These are phyloP conservation scores for Oxyura jamaicensis DNA, from an alignment of 2,113 vertebrate species.

Conservation along the genomic window DNA sequence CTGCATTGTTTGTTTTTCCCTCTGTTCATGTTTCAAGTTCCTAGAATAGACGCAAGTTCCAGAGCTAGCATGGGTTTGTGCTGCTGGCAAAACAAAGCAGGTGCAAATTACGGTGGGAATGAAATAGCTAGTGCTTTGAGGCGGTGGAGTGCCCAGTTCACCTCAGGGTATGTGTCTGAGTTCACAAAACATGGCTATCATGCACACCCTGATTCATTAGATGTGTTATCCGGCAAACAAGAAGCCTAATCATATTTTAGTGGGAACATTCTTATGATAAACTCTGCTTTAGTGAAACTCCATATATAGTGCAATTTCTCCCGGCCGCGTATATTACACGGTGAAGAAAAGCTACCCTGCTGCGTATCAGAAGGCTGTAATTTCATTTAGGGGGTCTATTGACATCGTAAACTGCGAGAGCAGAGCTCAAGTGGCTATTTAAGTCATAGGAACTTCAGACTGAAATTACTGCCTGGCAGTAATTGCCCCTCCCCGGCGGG, in stretches of 20 bases:
- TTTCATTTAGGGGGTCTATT: conserved; percentile 85
- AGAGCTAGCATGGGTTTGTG: conserved; percentile 78
- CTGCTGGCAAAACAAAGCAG: conserved; percentile 85
- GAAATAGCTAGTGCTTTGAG: conserved; percentile 77
- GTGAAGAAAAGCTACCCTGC: conserved; percentile 83
- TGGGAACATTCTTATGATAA: conserved; percentile 79
- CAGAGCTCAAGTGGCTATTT: conserved; percentile 85
- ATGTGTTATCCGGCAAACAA: conserved; percentile 82
- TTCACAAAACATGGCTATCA: conserved; percentile 81
- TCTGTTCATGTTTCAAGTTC: conserved; percentile 54
- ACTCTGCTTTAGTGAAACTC: conserved; percentile 80
- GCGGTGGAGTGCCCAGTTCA: conserved; percentile 80
- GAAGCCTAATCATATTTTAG: conserved; percentile 83
- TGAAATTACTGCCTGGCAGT: conserved; percentile 81
- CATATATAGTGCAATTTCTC: conserved; percentile 79
- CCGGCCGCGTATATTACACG: conserved; percentile 78
- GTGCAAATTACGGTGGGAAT: conserved; percentile 82
- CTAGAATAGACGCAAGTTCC: conserved; percentile 65
- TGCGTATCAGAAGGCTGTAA: conserved; percentile 84
- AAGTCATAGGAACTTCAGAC: conserved; percentile 82
- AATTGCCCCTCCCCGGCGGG: conserved; percentile 66
- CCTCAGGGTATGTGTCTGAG: conserved; percentile 76
- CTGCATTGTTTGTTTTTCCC: conserved; percentile 49
- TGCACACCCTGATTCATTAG: conserved; percentile 79
- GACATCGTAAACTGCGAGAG: conserved; percentile 81